A percentile compares a stretch with the other conserved stretches of the same genome.
Evolutionary conservation across 1,140 invertebrate species (phyloP).

Genomic region (Drosophila bocki): DNA sequence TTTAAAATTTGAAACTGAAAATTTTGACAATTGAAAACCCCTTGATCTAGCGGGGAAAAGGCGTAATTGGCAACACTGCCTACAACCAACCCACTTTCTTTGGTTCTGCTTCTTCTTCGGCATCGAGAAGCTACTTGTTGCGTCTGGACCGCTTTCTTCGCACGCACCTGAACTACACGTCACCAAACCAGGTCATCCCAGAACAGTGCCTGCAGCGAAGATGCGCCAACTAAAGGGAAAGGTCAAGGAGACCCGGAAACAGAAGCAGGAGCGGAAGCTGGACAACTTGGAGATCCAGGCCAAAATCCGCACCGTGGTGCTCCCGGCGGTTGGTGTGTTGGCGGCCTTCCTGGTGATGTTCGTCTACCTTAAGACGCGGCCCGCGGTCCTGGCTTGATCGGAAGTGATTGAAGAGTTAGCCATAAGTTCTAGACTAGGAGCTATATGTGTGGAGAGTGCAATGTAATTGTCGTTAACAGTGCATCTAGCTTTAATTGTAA

Average conservation of each 20-base stretch:
- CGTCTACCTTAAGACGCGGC: slow-evolving; percentile 78
- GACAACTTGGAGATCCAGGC: slow-evolving; percentile 73
- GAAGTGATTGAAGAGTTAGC: not conserved
- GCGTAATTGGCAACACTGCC: no score
- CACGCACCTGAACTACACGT: not conserved
- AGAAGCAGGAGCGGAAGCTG: slow-evolving; percentile 80
- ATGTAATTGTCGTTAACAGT: slow-evolving; percentile 2
- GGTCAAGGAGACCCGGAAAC: slow-evolving; percentile 81
- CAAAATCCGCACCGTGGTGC: slow-evolving; percentile 75
- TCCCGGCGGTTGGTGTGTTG: slow-evolving; percentile 70
- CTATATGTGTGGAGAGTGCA: slow-evolving; percentile 10
- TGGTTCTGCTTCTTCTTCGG: slow-evolving; percentile 1
- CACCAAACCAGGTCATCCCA: not conserved
- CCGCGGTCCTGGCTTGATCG: slow-evolving; percentile 52
- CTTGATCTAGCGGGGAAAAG: no score
- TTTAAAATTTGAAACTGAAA: no score
- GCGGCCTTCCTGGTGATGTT: slow-evolving; percentile 63
- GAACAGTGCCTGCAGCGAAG: slow-evolving; percentile 15
- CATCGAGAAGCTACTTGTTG: slow-evolving; percentile 11
- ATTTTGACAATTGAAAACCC: no score
- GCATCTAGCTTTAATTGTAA: slow-evolving; percentile 20
- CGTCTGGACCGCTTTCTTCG: not conserved
- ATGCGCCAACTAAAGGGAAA: slow-evolving; percentile 83
- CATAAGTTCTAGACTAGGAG: slow-evolving; percentile 2
- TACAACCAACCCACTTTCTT: not conserved